Conservation (phyloP, 2,113 vertebrate species). For the Redunca redunca region DNA sequence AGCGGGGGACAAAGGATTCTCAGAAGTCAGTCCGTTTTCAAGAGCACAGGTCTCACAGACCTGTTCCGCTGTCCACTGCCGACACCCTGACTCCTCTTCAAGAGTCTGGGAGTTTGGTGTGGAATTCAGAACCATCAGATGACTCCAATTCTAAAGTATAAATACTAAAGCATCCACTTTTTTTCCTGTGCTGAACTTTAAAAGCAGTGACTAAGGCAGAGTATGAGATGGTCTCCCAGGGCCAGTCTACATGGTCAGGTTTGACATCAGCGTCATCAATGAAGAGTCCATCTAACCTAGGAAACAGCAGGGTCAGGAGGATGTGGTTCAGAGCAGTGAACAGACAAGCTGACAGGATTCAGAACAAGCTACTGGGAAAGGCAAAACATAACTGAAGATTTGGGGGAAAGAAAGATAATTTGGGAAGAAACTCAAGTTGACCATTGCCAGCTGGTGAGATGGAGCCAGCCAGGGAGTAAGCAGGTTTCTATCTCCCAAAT, state of each 20-base stretch:
- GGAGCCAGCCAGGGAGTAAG: not conserved
- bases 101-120: not conserved
- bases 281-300: not conserved
- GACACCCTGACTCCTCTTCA: not conserved
- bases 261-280: not conserved
- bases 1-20: not conserved
- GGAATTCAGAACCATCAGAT: not conserved
- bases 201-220: not conserved
- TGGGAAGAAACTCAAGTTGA: not conserved
- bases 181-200: not conserved
- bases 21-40: not conserved
- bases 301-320: not conserved
- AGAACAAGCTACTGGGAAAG: constrained; percentile 21
- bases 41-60: not conserved
- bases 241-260: not conserved
- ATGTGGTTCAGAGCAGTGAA: not conserved
- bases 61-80: not conserved
- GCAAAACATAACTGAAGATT: constrained; percentile 8
- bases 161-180: not conserved
- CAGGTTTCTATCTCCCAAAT: not conserved
- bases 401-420: not conserved
- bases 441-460: not conserved
- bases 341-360: not conserved
- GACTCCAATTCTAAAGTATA: not conserved
- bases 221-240: not conserved